Evolutionary conservation across 2,113 vertebrate species (phyloP), one percentile per base, ranked within the genome.

Genomic region (Ursus arctos): DNA sequence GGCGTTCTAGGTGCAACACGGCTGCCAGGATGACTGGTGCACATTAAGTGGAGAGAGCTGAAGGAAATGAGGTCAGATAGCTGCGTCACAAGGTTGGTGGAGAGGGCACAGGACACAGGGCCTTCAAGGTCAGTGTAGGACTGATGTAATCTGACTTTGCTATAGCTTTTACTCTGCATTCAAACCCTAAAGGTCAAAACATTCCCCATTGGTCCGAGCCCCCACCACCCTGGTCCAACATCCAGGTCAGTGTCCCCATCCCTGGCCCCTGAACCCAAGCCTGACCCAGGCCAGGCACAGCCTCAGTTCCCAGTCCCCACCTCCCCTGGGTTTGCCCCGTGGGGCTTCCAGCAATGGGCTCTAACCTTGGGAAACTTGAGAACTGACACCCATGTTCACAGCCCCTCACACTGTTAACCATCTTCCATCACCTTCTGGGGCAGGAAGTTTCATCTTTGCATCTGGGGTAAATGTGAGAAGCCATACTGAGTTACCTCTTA

Each of bases 381-480:
- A 84, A 57, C 19, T 72, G 72, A 97, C 95, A 93, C 91, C 72
- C 31, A 71, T 24, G 51, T 26, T 93, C 96, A 49, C 4, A 5
- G n/a, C 31, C 7, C 74, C 21, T 94, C 59, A 86, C 95, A 95
- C 77, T 59, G 1, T 65, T 67, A 53, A 61, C 57, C 79, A 55
- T 51, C n/a, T 57, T 49, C 53, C 28, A n/a, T 24, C 71, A 69
- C 47, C 67, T 36, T n/a, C 59, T 57, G 63, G 14, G n/a, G 36
- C 80, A 92, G 84, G 90, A 91, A 82, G 21, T 43, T 76, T 72
- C n/a, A 67, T 80, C 55, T 93, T 47, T 61, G 24, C 55, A 10
- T 93, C 36, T 84, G 77, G 7, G 72, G 92, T 40, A 53, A 96
- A 79, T 7, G 71, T 91, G 88, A 95, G 85, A 95, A 80, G 36